These are phyloP conservation scores for Ceuthmochares aereus DNA, from an alignment of 2,113 vertebrate genomes.

Conservation along the genomic window DNA sequence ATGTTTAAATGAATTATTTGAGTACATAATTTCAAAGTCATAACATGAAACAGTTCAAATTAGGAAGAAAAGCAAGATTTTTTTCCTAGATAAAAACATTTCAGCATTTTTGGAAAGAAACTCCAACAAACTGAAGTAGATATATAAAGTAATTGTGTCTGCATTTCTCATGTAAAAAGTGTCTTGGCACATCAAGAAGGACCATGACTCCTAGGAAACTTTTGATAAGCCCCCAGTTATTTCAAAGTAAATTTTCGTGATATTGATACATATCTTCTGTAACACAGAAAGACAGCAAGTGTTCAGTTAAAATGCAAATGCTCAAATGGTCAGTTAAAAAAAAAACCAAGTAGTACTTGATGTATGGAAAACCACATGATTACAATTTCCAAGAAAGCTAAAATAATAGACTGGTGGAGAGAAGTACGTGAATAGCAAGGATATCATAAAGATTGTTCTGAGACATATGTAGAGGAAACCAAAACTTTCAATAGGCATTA, in stretches of 20 bases:
- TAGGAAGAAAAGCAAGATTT: background rate
- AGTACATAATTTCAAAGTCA: background rate
- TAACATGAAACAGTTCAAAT: background rate
- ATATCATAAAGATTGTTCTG: background rate
- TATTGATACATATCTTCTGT: background rate
- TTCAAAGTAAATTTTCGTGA: background rate
- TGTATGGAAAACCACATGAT: background rate
- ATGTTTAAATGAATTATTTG: background rate
- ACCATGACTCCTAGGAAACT: background rate
- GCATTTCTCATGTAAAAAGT: background rate
- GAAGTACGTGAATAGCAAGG: background rate
- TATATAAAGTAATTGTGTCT: background rate
- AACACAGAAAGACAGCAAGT: background rate
- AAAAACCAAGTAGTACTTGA: background rate
- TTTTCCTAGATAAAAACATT: background rate
- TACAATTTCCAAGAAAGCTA: background rate
- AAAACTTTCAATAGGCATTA: background rate
- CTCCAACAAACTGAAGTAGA: rapidly evolving
- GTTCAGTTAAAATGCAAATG: too few species aligned
- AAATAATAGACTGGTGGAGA: background rate
- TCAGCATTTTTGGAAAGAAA: background rate
- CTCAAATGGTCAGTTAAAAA: background rate
- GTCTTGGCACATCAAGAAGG: background rate
- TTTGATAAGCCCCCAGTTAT: background rate
- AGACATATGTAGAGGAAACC: background rate